Evolutionary conservation across 1,140 invertebrate genomes (phyloP).

Genomic region (Druon quercuslanigerum): DNA sequence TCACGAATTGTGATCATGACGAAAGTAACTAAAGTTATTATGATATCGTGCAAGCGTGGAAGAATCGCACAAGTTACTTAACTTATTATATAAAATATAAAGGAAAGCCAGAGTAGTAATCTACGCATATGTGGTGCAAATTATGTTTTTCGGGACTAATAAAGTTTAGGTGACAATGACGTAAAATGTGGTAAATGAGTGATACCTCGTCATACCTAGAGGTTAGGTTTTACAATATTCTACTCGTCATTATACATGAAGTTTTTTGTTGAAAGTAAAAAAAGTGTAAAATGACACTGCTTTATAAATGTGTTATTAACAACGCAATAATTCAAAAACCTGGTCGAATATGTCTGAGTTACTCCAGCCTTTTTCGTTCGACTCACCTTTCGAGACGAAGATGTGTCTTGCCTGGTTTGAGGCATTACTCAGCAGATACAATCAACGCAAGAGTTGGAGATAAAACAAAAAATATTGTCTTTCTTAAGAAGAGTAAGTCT

Average conservation of each 20-base stretch:
- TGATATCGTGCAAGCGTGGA: no score
- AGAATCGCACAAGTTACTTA: no score
- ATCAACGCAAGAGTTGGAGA: slow-evolving; percentile 25
- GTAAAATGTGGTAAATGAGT: slow-evolving; percentile 14
- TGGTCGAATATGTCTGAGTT: slow-evolving; percentile 19
- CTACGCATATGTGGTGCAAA: neutral
- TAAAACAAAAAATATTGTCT: neutral
- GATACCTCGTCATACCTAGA: neutral
- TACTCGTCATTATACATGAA: neutral
- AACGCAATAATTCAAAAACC: slow-evolving; percentile 31
- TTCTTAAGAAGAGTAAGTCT: slow-evolving; percentile 71
- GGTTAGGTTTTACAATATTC: neutral
- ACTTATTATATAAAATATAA: no score
- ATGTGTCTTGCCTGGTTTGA: slow-evolving; percentile 31
- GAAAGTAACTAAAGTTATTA: no score
- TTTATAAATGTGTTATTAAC: slow-evolving; percentile 43
- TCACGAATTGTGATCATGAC: no score
- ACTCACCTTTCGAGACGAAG: slow-evolving; percentile 37
- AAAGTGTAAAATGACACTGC: slow-evolving; percentile 45
- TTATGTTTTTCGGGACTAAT: neutral
- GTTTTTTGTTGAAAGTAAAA: neutral
- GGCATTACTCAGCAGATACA: slow-evolving; percentile 30
- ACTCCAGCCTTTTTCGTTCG: slow-evolving; percentile 25
- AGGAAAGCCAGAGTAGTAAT: neutral
- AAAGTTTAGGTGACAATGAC: slow-evolving; percentile 34